Evolutionary conservation across 2,888 invertebrate genomes (phyloP).

Genomic region (Gryllus longicercus): DNA sequence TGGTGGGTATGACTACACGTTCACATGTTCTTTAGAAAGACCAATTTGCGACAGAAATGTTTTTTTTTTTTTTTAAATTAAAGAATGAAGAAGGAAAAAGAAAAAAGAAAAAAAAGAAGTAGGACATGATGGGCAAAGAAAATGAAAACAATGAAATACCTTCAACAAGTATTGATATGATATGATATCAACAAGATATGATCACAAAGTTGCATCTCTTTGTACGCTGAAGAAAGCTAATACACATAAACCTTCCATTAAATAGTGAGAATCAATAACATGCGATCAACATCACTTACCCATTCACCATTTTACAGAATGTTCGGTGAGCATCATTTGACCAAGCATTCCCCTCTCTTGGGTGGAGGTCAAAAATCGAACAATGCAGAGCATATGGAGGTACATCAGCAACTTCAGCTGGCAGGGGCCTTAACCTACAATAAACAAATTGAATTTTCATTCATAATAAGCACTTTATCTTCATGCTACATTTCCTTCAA

Average conservation of each 20-base stretch:
- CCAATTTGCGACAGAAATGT: too few species aligned
- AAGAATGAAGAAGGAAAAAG: too few species aligned
- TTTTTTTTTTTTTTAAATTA: background rate
- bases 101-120: too few species aligned
- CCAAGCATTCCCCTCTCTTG: slow-evolving; percentile 52
- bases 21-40: too few species aligned
- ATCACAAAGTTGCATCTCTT: too few species aligned
- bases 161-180: background rate
- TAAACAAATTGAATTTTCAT: background rate
- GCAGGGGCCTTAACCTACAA: slow-evolving; percentile 52
- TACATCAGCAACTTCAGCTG: slow-evolving; percentile 47
- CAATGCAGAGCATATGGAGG: slow-evolving; percentile 59
- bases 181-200: too few species aligned
- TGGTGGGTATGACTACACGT: too few species aligned
- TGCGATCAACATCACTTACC: slow-evolving; percentile 49
- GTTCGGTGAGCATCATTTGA: slow-evolving; percentile 53
- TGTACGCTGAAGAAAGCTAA: too few species aligned
- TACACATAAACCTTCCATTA: background rate
- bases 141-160: background rate
- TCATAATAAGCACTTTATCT: too few species aligned
- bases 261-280: background rate
- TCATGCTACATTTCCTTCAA: too few species aligned
- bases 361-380: slow-evolving; percentile 55
- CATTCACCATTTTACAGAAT: slow-evolving; percentile 59
- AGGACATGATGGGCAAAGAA: too few species aligned